Base-by-base conservation (phyloP, 2,113 vertebrate species). In the Trinectes maculatus region DNA sequence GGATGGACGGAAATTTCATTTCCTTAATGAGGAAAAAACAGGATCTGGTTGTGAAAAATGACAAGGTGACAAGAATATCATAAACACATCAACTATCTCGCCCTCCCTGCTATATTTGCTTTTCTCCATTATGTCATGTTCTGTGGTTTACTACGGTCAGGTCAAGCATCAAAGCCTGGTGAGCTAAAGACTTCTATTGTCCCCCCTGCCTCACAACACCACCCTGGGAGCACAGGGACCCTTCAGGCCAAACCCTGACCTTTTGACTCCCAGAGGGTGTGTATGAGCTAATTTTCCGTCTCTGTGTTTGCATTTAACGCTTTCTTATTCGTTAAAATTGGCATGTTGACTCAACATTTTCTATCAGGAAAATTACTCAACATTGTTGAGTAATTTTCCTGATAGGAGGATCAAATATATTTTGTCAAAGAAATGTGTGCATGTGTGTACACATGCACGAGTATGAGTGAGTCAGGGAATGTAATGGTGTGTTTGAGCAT, bases 241-340 rank as follows among this genome's bases (percentile, higher is more conserved):
- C 64, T 33, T 54, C 34, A 59, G 57, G 68, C 66, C 24, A 3
- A 55, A 44, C 31, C 53, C 22, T 0, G 49, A 87, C 83, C 81
- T 73, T 80, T 71, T 79, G 52, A 83, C 83, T 66, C 66, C 63
- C 46, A 21, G 16, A 26, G 42, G 54, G 53, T 40, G 61, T 28
- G 43, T 53, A 37, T 29, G 53, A 51, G 48, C 44, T 33, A 3
- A 1, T 0, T 54, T 26, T 56, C 31, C 21, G 34, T 58, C 39
- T 25, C 46, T 12, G 15, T 26, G 51, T 56, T 53, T 54, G 2
- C 46, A 34, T 40, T 44, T 28, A 57, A 65, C 28, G 19, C 60
- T 56, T 47, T 67, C 19, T 37, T 18, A 29, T 75, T 48, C 49
- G 19, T 42, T n/a, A n/a, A n/a, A n/a, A n/a, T n/a, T n/a, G n/a